These are phyloP conservation scores for Dynastes tityus DNA, from an alignment of 2,888 invertebrate species.

Conservation along the genomic window DNA sequence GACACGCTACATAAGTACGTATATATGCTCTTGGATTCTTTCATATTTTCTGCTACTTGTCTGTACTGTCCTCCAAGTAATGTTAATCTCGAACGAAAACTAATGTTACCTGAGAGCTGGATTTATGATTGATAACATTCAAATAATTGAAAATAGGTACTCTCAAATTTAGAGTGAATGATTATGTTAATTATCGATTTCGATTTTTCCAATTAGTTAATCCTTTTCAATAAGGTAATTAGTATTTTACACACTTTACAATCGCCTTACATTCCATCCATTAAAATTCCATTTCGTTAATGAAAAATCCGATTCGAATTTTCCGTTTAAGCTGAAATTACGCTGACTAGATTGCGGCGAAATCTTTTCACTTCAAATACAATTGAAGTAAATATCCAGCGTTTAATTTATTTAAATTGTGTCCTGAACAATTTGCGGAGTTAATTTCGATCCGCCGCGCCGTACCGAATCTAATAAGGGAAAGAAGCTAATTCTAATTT, in stretches of 20 bases:
- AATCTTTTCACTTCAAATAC: conserved; percentile 29
- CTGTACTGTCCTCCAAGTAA: no score
- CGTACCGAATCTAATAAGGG: conserved; percentile 46
- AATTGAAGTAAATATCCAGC: conserved; percentile 18
- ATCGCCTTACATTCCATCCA: not conserved
- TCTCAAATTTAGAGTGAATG: no score
- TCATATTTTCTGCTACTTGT: no score
- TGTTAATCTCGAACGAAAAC: no score
- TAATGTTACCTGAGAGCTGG: no score
- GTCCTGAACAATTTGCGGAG: conserved; percentile 38
- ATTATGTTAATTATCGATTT: no score
- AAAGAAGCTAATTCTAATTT: conserved; percentile 50
- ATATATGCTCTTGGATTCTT: no score
- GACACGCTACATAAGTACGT: no score
- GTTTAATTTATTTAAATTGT: conserved; percentile 33
- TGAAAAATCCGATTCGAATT: conserved; percentile 20
- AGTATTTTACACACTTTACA: not conserved
- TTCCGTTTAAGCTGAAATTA: not conserved
- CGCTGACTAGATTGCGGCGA: conserved; percentile 19
- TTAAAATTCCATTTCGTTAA: conserved; percentile 21
- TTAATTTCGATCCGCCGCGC: conserved; percentile 46
- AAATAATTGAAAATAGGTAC: no score
- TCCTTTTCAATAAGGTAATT: not conserved
- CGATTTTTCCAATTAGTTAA: not conserved
- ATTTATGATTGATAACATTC: no score